A percentile compares a stretch with the other conserved stretches of the same genome.
Evolutionary conservation across 2,797 vertebrate species (phyloP).

Genomic region (Melanotaenia parkinsoni): DNA sequence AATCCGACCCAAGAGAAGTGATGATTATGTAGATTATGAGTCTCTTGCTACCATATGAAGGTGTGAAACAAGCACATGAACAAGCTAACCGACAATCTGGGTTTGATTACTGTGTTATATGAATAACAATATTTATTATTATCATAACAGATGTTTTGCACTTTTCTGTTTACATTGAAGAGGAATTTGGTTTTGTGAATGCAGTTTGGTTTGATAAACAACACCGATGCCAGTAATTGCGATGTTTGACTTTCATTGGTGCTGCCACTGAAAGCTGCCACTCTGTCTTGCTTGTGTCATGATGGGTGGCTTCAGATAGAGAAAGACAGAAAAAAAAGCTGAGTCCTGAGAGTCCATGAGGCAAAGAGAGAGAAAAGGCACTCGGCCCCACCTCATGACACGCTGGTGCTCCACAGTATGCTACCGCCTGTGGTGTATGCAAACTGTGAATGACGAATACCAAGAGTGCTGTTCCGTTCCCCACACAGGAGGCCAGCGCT

Average conservation of each 20-base stretch:
- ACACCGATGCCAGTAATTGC: conserved; percentile 39
- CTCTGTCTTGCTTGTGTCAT: conserved; percentile 35
- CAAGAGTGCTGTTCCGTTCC: conserved; percentile 52
- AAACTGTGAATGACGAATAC: conserved; percentile 74
- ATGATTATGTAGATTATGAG: conserved; percentile 33
- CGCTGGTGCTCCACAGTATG: conserved; percentile 49
- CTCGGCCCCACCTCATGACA: conserved; percentile 65
- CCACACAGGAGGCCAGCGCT: conserved; percentile 56
- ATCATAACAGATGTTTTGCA: conserved; percentile 1
- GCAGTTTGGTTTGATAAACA: conserved; percentile 20
- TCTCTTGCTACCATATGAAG: conserved; percentile 4
- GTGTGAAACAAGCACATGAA: conserved; percentile 21
- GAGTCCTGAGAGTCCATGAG: conserved; percentile 54
- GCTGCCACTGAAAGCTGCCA: conserved; percentile 40
- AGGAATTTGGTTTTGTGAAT: conserved; percentile 9
- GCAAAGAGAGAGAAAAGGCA: conserved; percentile 46
- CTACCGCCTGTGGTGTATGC: conserved; percentile 59
- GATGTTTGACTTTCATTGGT: conserved; percentile 28
- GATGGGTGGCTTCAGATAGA: conserved; percentile 46
- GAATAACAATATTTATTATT: conserved; percentile 8
- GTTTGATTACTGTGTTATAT: conserved; percentile 30
- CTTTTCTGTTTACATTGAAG: conserved; percentile 3
- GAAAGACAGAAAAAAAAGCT: conserved; percentile 5
- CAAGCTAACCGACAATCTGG: conserved; percentile 26
- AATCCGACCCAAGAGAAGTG: conserved; percentile 22